phyloP scores from a whole-genome alignment of 2,888 invertebrate genomes.

The Scelioninae gen. 1 region DNA sequence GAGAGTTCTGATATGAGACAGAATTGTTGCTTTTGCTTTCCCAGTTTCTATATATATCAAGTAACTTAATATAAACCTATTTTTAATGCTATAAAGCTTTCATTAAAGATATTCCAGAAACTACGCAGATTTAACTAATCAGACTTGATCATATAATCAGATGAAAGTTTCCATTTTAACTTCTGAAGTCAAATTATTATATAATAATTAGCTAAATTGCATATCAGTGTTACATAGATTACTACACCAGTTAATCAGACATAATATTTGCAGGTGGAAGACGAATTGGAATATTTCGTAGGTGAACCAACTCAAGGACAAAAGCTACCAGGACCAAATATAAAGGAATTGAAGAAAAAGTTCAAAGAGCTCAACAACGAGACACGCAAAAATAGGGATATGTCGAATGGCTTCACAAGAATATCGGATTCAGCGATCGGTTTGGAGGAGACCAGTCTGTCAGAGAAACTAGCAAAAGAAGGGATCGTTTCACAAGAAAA shows the following conservation, averaged over 20 bases:
- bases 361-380: conserved; percentile 37
- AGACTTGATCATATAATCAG: too few relatives aligned
- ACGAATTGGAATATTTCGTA: conserved; percentile 41
- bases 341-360: conserved; percentile 42
- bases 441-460: conserved; percentile 23
- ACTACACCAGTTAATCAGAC: too few relatives aligned
- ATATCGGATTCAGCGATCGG: conserved; percentile 33
- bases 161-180: too few relatives aligned
- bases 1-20: too few relatives aligned
- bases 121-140: too few relatives aligned
- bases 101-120: too few relatives aligned
- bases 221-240: too few relatives aligned
- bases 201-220: too few relatives aligned
- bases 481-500: conserved; percentile 45
- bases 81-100: too few relatives aligned
- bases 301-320: conserved; percentile 47
- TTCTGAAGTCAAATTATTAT: neutral
- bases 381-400: conserved; percentile 37
- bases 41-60: too few relatives aligned
- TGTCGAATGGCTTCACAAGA: conserved; percentile 22
- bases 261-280: conserved; percentile 5
- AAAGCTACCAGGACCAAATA: conserved; percentile 45
- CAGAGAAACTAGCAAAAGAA: conserved; percentile 24
- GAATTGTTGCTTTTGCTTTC: too few relatives aligned
- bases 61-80: too few relatives aligned